phyloP scores from a whole-genome alignment of 2,888 invertebrate genomes.

The Seira sanloemensis region DNA sequence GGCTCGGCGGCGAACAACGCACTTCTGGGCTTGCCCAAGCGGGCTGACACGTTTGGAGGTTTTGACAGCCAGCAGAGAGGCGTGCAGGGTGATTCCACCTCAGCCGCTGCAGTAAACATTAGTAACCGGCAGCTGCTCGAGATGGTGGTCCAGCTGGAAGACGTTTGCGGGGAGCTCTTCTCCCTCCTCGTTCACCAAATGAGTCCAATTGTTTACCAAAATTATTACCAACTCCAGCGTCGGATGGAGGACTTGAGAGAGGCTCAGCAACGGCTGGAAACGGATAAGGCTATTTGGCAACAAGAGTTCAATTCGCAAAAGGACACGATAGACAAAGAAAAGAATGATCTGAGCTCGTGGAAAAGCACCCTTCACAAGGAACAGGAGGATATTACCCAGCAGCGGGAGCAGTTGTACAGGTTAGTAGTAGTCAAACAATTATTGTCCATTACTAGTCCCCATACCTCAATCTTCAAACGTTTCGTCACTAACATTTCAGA shows the following conservation, averaged over 20 bases:
- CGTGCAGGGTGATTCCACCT: background rate
- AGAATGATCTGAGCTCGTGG: conserved; percentile 60
- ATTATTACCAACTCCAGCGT: conserved; percentile 70
- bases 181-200: conserved; percentile 72
- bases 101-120: conserved; percentile 1
- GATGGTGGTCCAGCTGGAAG: conserved; percentile 72
- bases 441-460: background rate
- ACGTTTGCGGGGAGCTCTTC: conserved; percentile 73
- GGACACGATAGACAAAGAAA: conserved; percentile 68
- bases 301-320: conserved; percentile 68
- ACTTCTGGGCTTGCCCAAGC: conserved; percentile 91
- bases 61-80: conserved; percentile 81
- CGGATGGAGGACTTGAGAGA: conserved; percentile 73
- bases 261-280: conserved; percentile 72
- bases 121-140: conserved; percentile 50
- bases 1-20: conserved; percentile 82
- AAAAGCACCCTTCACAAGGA: conserved; percentile 84
- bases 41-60: conserved; percentile 97
- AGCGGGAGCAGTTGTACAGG: conserved; percentile 92
- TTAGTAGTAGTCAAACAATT: conserved; percentile 22
- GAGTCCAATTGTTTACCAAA: conserved; percentile 70
- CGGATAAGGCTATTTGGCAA: conserved; percentile 72
- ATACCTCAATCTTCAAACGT: background rate
- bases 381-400: conserved; percentile 90
- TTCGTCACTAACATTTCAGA: conserved; percentile 43